A percentile compares a stretch with the other conserved stretches of the same genome.
Conservation (phyloP, 2,888 invertebrate genomes). For the Scaptomyza parva region DNA sequence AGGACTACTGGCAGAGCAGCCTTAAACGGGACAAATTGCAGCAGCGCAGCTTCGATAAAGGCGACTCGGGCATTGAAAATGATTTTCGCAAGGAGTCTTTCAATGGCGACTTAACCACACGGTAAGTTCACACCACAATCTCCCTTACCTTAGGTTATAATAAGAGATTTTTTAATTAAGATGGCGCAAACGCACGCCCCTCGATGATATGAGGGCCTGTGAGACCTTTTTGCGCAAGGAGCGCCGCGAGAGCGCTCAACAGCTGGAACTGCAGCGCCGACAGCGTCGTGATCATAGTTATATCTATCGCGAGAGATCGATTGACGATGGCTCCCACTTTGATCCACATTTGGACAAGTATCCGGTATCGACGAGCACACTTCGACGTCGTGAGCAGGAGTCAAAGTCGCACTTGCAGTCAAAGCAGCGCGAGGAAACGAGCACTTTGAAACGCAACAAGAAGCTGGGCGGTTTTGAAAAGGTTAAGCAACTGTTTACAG, state of each 20-base stretch:
- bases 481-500: slow-evolving; percentile 91
- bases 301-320: slow-evolving; percentile 87
- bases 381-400: slow-evolving; percentile 72
- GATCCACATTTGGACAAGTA: slow-evolving; percentile 88
- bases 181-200: slow-evolving; percentile 85
- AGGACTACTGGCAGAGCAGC: slow-evolving; percentile 87
- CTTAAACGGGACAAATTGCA: slow-evolving; percentile 86
- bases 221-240: slow-evolving; percentile 90
- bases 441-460: slow-evolving; percentile 86
- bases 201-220: slow-evolving; percentile 90
- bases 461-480: slow-evolving; percentile 90
- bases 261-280: slow-evolving; percentile 79
- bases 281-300: slow-evolving; percentile 86
- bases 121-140: slow-evolving; percentile 58
- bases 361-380: slow-evolving; percentile 85
- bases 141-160: background rate
- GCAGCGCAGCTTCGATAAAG: slow-evolving; percentile 86
- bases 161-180: slow-evolving; percentile 46
- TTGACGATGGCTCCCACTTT: slow-evolving; percentile 89
- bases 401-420: background rate
- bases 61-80: slow-evolving; percentile 92
- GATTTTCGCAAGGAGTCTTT: slow-evolving; percentile 90
- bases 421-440: slow-evolving; percentile 57
- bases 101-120: slow-evolving; percentile 86
- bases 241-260: slow-evolving; percentile 89